Evolutionary conservation across 2,888 invertebrate genomes (phyloP).

Genomic region (Nezara viridula): DNA sequence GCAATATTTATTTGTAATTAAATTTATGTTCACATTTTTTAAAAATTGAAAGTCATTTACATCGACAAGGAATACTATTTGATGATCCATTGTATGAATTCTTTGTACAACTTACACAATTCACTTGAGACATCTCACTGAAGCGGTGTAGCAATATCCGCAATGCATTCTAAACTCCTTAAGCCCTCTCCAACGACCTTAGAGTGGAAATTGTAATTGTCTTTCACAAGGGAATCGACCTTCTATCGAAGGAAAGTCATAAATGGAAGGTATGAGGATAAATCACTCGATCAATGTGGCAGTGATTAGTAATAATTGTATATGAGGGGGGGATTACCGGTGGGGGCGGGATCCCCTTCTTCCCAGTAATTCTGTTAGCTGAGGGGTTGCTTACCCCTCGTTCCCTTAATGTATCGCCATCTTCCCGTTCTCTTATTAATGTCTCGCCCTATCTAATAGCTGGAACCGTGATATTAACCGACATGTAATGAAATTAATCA

Average conservation of each 20-base stretch:
- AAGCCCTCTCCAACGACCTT: not conserved
- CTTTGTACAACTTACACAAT: not conserved
- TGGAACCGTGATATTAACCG: not conserved
- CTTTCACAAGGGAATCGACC: constrained; percentile 30
- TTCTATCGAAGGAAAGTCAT: constrained; percentile 11
- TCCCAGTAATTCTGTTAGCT: not conserved
- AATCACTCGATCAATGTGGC: not conserved
- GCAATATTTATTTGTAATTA: no score
- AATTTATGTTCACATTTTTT: no score
- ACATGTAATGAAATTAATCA: not conserved
- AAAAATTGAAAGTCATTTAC: no score
- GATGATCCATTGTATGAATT: not conserved
- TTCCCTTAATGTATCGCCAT: not conserved
- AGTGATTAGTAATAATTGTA: not conserved
- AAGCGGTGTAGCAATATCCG: not conserved
- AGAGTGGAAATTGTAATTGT: not conserved
- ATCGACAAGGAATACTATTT: not conserved
- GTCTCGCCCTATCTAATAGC: not conserved
- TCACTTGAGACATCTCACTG: not conserved
- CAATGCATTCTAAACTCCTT: not conserved
- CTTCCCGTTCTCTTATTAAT: not conserved
- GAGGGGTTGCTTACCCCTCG: not conserved
- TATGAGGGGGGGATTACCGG: not conserved
- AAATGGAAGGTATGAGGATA: not conserved
- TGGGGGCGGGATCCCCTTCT: not conserved